Percentiles rank a stretch among this genome's conserved stretches.
Evolutionary conservation across 2,113 vertebrate species (phyloP).

Genomic region (Chloroceryle aenea): DNA sequence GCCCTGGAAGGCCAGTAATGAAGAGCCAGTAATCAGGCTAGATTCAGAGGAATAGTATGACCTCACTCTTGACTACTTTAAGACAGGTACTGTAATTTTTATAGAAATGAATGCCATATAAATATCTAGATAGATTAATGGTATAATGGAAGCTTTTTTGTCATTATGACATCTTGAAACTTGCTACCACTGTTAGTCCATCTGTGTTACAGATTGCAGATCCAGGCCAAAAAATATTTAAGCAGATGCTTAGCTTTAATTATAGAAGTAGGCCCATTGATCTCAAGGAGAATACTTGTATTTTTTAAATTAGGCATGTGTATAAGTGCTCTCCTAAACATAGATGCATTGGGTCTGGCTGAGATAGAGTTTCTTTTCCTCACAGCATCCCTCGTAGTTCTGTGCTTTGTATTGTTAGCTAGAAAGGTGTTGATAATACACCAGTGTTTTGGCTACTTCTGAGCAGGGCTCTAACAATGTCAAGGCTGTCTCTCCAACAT

Average conservation of each 20-base stretch:
- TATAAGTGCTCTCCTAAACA: background rate
- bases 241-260: slow-evolving; percentile 37
- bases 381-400: background rate
- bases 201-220: slow-evolving; percentile 17
- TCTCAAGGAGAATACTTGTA: background rate
- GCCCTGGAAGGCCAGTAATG: background rate
- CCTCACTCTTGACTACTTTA: background rate
- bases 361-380: background rate
- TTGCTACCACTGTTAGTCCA: slow-evolving; percentile 32
- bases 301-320: background rate
- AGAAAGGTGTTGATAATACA: background rate
- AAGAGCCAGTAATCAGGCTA: background rate
- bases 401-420: background rate
- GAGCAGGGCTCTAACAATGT: background rate
- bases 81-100: background rate
- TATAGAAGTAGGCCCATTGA: background rate
- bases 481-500: background rate
- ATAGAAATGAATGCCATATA: background rate
- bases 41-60: background rate
- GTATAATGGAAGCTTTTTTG: slow-evolving; percentile 21
- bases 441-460: background rate
- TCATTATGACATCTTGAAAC: slow-evolving; percentile 39
- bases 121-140: background rate
- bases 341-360: background rate
- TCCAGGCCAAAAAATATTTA: slow-evolving; percentile 10